These are phyloP conservation scores for Elachura formosa DNA, from an alignment of 2,113 vertebrate genomes.

Conservation along the genomic window DNA sequence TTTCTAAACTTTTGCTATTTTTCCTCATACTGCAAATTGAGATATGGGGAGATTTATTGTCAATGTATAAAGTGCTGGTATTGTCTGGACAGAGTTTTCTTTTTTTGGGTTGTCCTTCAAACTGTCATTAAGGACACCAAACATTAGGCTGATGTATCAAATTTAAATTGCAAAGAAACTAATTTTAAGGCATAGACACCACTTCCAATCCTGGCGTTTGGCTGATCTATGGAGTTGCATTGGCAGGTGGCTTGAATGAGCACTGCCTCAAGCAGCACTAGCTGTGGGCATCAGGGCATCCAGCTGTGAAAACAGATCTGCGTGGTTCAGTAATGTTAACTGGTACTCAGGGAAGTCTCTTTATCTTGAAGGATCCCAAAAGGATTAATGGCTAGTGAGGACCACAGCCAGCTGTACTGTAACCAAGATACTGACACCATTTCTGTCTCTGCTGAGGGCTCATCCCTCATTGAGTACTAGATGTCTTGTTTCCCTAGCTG, in stretches of 20 bases:
- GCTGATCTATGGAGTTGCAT: background rate
- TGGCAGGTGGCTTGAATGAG: conserved; percentile 59
- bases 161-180: conserved; percentile 33
- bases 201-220: conserved; percentile 1
- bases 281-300: conserved; percentile 31
- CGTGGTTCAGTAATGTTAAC: background rate
- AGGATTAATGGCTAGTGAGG: background rate
- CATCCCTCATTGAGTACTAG: background rate
- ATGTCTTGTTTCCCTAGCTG: background rate
- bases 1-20: conserved; percentile 43
- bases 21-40: conserved; percentile 11
- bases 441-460: background rate
- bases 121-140: conserved; percentile 17
- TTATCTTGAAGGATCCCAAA: background rate
- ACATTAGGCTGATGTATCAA: background rate
- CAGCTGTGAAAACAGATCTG: conserved; percentile 19
- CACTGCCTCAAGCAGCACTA: conserved; percentile 22
- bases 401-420: background rate
- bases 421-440: background rate
- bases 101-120: conserved; percentile 28
- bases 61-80: background rate
- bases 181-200: background rate
- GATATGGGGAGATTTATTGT: conserved; percentile 23
- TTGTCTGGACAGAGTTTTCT: background rate
- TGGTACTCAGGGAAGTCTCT: background rate